Percentiles rank a stretch among this genome's conserved stretches.
Conservation (phyloP, 1,140 invertebrate genomes). For the Drosophila bocki region DNA sequence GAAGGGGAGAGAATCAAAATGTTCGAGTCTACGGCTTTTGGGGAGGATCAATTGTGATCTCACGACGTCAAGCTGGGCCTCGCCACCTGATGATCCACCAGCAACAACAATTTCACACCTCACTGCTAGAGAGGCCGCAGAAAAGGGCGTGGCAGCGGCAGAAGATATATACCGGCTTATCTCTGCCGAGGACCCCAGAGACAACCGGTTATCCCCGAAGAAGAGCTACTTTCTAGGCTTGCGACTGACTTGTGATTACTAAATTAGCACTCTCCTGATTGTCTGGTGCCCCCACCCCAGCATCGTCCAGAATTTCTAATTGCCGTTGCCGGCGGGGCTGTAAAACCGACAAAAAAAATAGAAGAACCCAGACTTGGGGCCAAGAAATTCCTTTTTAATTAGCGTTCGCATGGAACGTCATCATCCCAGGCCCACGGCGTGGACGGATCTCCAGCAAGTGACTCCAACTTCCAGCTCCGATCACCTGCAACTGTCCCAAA, state of each 20-base stretch:
- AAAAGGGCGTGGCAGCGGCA: constrained; percentile 11
- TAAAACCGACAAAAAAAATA: constrained; percentile 26
- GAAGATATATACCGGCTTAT: constrained; percentile 33
- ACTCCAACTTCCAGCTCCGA: constrained; percentile 19
- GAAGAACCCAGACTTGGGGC: constrained; percentile 21
- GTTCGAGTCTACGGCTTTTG: constrained; percentile 14
- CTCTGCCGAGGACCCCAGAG: constrained; percentile 58
- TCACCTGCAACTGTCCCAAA: constrained; percentile 61
- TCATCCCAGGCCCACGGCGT: constrained; percentile 24
- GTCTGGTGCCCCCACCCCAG: constrained; percentile 13
- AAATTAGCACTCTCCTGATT: constrained; percentile 81
- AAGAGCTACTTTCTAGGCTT: constrained; percentile 38
- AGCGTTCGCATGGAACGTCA: constrained; percentile 53
- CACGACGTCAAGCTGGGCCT: constrained; percentile 70
- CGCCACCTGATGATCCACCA: constrained; percentile 65
- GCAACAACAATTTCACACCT: constrained; percentile 73
- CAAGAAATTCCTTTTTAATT: constrained; percentile 80
- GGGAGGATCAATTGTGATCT: constrained; percentile 73
- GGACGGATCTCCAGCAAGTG: constrained; percentile 13
- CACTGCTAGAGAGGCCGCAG: constrained; percentile 58
- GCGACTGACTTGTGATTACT: constrained; percentile 71
- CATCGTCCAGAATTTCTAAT: constrained; percentile 62
- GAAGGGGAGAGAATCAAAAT: background rate
- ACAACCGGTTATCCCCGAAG: constrained; percentile 55
- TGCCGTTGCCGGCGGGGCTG: constrained; percentile 49